Base-by-base conservation (phyloP, 1,140 invertebrate genomes). In the Cepaea nemoralis region DNA sequence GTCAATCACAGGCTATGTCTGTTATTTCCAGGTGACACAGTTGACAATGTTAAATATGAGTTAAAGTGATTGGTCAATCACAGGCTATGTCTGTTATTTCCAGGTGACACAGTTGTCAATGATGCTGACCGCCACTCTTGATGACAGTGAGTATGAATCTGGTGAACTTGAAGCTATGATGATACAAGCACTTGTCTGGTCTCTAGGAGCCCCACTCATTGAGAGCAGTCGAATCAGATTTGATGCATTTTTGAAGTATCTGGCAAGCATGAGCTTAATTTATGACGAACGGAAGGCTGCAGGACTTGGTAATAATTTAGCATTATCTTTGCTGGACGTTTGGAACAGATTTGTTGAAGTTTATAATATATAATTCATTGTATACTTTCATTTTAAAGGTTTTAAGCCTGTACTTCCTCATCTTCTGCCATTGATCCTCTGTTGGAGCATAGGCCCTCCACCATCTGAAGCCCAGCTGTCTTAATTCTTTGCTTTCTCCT, bases 231-330 rank as follows among this genome's bases (percentile, higher is more conserved):
- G 94, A 40, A 84, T 89, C 0, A 91, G 93, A n/a, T 97, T 97
- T 86, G 96, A 97, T 89, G 93, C 93, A n/a, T 95, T 94, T 83
- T 91, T 96, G 78, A 96, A 96, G 88, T 94, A 94, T 77, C 93
- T 93, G 94, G 94, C 94, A 31, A 93, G 94, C 0, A 93, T 96
- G 86, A 93, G 94, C 85, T 89, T 93, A 27, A 91, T 94, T 8
- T 48, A 63, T 19, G 83, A 83, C 24, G 77, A 82, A 22, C 45
- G 67, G 16, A 48, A 24, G 8, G 31, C 71, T 27, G 80, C 77
- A 16, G 76, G 45, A 1, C 33, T 89, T 93, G 94, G 70, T 73
- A 73, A 59, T 19, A 59, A 59, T 59, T 19, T 10, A 5, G 55
- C 24, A 22, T 22, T 59, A 24, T 59, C 55, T 59, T 5, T n/a